phyloP scores from a whole-genome alignment of 2,113 vertebrate species.

The Aegotheles bennettii region DNA sequence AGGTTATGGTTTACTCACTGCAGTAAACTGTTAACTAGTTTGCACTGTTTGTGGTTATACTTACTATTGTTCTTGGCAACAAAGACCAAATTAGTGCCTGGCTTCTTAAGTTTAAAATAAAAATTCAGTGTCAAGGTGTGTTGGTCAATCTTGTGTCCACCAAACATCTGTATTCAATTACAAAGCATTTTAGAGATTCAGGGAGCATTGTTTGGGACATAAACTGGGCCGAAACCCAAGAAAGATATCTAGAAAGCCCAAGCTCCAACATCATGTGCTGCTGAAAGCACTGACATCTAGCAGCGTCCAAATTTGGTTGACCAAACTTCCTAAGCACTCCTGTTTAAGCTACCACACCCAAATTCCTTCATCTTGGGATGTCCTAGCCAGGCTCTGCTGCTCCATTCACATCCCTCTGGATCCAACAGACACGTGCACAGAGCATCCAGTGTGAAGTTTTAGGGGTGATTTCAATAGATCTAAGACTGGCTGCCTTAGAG shows the following conservation, averaged over 20 bases:
- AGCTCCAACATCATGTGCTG: neutral
- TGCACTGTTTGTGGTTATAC: neutral
- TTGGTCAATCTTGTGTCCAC: neutral
- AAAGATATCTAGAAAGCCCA: neutral
- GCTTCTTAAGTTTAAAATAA: neutral
- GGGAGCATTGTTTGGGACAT: neutral
- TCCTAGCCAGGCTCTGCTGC: neutral
- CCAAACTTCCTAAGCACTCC: neutral
- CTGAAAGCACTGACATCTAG: neutral
- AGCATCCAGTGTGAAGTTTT: neutral
- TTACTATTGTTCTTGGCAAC: neutral
- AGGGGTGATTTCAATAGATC: neutral
- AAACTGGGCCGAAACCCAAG: neutral
- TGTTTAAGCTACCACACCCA: neutral
- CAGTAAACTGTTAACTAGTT: neutral
- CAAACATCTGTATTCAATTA: neutral
- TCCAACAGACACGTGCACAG: neutral
- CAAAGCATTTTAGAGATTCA: neutral
- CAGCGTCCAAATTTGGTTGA: neutral
- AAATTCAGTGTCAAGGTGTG: neutral
- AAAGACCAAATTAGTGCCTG: neutral
- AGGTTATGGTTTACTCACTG: neutral
- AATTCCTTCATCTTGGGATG: neutral
- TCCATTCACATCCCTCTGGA: neutral
- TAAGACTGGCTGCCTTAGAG: neutral